Conservation (phyloP, 2,113 vertebrate genomes). For the Mastomys coucha region DNA sequence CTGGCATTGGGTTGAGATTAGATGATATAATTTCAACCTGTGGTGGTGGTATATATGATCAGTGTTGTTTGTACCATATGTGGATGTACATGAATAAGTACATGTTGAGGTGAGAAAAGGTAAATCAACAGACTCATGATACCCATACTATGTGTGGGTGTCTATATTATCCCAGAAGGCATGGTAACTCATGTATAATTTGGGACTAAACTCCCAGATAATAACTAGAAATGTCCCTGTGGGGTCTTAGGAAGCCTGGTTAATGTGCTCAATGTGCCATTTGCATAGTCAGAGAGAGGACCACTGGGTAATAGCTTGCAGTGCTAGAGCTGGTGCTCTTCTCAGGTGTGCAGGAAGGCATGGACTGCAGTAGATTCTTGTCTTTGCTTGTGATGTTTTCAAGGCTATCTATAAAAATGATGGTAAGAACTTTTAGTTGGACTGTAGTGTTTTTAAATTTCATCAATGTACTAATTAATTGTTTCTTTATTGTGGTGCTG, state of each 20-base stretch:
- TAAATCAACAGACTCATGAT: not conserved
- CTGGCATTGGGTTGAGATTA: not conserved
- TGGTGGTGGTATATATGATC: not conserved
- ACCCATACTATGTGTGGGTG: not conserved
- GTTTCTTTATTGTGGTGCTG: not conserved
- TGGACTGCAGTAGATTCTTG: not conserved
- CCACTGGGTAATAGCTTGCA: not conserved
- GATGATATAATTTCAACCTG: not conserved
- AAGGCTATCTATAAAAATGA: not conserved
- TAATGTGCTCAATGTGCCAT: not conserved
- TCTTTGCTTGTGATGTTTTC: not conserved
- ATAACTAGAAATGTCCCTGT: not conserved
- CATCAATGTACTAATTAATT: not conserved
- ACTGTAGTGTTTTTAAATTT: not conserved
- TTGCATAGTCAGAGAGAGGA: not conserved
- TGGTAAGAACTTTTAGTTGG: not conserved
- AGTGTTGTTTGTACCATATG: not conserved
- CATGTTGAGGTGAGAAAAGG: not conserved
- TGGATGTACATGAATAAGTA: not conserved
- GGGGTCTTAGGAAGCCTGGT: not conserved
- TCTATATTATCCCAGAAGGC: not conserved
- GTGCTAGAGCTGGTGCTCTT: not conserved
- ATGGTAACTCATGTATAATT: slow-evolving; percentile 1
- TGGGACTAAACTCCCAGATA: not conserved
- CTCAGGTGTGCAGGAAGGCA: not conserved